Percentiles rank a stretch among this genome's conserved stretches.
Conservation (phyloP, 2,888 invertebrate species). For the Sialis fuliginosa region DNA sequence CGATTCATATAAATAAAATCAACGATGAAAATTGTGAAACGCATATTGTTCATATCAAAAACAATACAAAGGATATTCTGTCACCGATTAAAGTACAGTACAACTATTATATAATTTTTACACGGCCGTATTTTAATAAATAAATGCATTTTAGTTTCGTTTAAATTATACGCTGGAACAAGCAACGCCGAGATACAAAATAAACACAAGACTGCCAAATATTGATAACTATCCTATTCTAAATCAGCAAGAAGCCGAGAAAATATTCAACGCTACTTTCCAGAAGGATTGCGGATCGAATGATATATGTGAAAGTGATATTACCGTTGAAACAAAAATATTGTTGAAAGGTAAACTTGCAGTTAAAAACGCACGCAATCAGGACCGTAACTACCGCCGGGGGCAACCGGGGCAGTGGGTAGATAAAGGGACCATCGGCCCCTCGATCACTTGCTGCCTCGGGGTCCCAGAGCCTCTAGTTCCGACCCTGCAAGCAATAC, state of each 20-base stretch:
- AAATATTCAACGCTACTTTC: conserved; percentile 68
- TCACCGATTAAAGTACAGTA: conserved; percentile 56
- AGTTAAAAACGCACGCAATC: background rate
- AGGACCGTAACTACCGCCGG: no score
- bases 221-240: conserved; percentile 72
- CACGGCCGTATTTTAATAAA: no score
- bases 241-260: conserved; percentile 69
- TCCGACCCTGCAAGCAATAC: no score
- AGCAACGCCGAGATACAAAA: conserved; percentile 36
- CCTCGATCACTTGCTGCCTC: no score
- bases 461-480: no score
- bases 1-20: conserved; percentile 41
- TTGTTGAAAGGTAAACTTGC: conserved; percentile 20
- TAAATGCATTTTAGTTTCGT: conserved; percentile 37
- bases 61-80: conserved; percentile 74
- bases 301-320: conserved; percentile 70
- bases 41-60: conserved; percentile 73
- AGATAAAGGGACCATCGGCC: no score
- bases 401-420: no score
- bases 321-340: conserved; percentile 45
- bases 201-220: conserved; percentile 39
- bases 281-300: conserved; percentile 83
- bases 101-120: no score
- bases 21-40: conserved; percentile 43
- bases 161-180: conserved; percentile 69